Base-by-base conservation (phyloP, 2,797 vertebrate species). In the Pipistrellus pipistrellus region DNA sequence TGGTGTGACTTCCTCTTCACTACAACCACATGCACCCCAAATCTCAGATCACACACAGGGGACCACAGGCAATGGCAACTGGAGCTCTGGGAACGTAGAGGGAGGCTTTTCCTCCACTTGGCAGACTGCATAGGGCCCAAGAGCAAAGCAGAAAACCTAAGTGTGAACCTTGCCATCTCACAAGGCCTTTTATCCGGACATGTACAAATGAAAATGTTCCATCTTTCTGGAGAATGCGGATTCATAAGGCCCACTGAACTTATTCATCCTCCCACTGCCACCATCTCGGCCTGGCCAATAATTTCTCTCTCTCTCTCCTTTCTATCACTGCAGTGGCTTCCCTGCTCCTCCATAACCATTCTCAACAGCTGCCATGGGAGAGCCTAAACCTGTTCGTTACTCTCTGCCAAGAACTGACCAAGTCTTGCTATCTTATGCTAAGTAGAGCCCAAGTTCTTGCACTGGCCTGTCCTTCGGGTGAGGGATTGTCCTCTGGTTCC, bases 121-220 rank as follows among this genome's bases (percentile, higher is more conserved):
- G 59, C 48, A 82, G 44, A 35, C 57, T 53, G 73, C 68, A 46
- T 32, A 64, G 53, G 95, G 48, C 21, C 32, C 11, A 72, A 69
- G 3, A 76, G 25, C 51, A 85, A 93, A 90, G 69, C 69, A 92
- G n/a, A 87, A 93, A 90, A 82, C 3, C 2, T 38, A 85, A 82
- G 32, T 59, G 55, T 12, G 30, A 64, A 25, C 17, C 35, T 57
- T 93, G 87, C 72, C 78, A 77, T 84, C 76, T 86, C 32, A 3
- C 53, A 89, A 76, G 59, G 48, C 17, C 68, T 90, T 84, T 92
- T 25, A 32, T 10, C 59, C 46, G 84, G 18, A 15, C 18, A 46
- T 10, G 1, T 13, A 85, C 35, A 82, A 76, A 78, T 27, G 32
- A 59, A 66, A 23, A 75, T 55, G 30, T 20, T 51, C 18, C 64